phyloP scores from a whole-genome alignment of 2,888 invertebrate species.

The Xestia xanthographa region DNA sequence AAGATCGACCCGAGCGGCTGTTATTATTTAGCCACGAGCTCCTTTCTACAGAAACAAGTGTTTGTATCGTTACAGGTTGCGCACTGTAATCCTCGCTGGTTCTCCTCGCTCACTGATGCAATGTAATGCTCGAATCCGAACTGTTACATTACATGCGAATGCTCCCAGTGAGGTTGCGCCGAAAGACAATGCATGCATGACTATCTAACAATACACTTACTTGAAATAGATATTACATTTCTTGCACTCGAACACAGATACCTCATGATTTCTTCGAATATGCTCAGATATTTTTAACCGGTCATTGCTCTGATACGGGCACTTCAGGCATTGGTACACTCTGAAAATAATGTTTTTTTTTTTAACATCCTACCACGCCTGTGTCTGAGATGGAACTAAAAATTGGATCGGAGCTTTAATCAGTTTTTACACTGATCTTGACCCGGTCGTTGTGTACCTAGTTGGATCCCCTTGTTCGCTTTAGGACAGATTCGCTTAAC shows the following conservation, averaged over 20 bases:
- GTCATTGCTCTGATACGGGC: slow-evolving; percentile 27
- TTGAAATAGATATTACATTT: slow-evolving; percentile 34
- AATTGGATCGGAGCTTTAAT: background rate
- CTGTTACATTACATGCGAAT: background rate
- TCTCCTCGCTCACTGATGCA: no score
- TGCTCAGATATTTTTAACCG: slow-evolving; percentile 17
- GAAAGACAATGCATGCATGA: background rate
- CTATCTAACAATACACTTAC: slow-evolving; percentile 5
- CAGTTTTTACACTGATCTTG: background rate
- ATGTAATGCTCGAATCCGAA: no score
- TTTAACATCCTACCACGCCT: background rate
- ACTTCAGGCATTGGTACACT: slow-evolving; percentile 25
- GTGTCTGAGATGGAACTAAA: background rate
- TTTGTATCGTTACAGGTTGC: no score
- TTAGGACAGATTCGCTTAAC: no score
- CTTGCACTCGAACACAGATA: slow-evolving; percentile 27
- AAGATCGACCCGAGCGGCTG: no score
- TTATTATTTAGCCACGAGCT: no score
- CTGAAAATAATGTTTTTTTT: slow-evolving; percentile 12
- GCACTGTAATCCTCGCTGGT: no score
- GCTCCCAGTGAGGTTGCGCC: background rate
- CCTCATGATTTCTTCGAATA: slow-evolving; percentile 24
- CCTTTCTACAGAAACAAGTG: no score
- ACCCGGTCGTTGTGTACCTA: background rate
- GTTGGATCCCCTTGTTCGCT: no score